Conservation (phyloP, 1,140 invertebrate genomes). For the Lepidurus couesii region DNA sequence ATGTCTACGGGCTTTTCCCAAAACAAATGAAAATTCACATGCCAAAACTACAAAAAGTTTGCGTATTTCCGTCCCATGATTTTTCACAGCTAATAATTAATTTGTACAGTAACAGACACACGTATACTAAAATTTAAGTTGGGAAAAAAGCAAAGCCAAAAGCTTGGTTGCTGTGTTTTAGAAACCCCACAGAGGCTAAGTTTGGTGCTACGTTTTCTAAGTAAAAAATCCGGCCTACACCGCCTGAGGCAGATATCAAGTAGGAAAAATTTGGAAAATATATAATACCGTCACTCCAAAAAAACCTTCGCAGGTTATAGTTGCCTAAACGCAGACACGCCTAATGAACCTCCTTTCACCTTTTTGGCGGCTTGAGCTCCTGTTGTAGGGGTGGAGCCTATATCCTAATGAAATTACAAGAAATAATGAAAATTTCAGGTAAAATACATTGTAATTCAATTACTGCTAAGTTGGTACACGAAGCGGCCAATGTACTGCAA, state of each 20-base stretch:
- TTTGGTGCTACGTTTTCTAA: too few relatives aligned
- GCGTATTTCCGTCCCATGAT: neutral
- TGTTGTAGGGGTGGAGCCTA: neutral
- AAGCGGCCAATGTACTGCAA: neutral
- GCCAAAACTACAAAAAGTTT: neutral
- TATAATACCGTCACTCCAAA: too few relatives aligned
- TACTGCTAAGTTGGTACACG: slow-evolving; percentile 8
- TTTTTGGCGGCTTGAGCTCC: neutral
- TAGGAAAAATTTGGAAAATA: too few relatives aligned
- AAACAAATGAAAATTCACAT: neutral
- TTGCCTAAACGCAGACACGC: slow-evolving; percentile 1
- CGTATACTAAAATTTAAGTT: neutral
- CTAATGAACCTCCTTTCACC: slow-evolving; percentile 5
- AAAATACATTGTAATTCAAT: neutral
- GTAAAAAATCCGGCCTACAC: too few relatives aligned
- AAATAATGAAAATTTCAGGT: neutral
- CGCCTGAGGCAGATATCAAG: too few relatives aligned
- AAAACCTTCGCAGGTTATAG: neutral
- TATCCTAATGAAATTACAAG: neutral
- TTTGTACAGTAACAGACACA: slow-evolving; percentile 2
- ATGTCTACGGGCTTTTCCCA: neutral
- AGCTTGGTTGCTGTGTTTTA: too few relatives aligned
- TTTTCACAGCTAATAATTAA: neutral
- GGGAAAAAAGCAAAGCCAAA: neutral
- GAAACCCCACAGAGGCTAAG: too few relatives aligned